These are phyloP conservation scores for Trichomycterus rosablanca DNA, from an alignment of 2,113 vertebrate species.

Conservation along the genomic window DNA sequence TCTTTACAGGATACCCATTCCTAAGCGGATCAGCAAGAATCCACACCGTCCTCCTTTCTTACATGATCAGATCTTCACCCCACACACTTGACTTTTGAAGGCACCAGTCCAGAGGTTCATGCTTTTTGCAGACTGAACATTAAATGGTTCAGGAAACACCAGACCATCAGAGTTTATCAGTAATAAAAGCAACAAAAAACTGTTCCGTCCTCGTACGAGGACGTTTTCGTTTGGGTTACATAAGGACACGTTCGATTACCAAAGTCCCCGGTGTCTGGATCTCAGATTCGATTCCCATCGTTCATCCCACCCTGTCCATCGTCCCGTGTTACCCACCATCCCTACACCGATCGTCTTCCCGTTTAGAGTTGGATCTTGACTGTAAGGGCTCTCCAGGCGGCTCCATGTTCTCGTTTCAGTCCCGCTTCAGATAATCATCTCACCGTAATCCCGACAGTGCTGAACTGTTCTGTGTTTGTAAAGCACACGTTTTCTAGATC, in stretches of 20 bases:
- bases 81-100: too few species aligned
- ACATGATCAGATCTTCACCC: too few species aligned
- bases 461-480: background rate
- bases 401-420: conserved; percentile 1
- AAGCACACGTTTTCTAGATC: conserved; percentile 33
- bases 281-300: conserved; percentile 22
- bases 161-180: too few species aligned
- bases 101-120: too few species aligned
- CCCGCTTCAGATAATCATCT: conserved; percentile 19
- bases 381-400: conserved; percentile 25
- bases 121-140: too few species aligned
- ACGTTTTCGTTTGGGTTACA: conserved; percentile 13
- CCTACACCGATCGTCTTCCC: conserved; percentile 26
- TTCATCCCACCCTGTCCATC: background rate
- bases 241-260: conserved; percentile 10
- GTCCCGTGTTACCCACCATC: conserved; percentile 7
- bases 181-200: too few species aligned
- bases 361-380: conserved; percentile 19
- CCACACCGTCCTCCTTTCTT: too few species aligned
- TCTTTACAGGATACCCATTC: too few species aligned
- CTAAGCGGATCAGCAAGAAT: too few species aligned
- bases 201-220: too few species aligned
- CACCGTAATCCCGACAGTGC: background rate
- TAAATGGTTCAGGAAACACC: too few species aligned
- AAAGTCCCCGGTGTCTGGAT: conserved; percentile 28